phyloP scores from a whole-genome alignment of 2,888 invertebrate genomes.

The Imbricaverruca yamaguchii region DNA sequence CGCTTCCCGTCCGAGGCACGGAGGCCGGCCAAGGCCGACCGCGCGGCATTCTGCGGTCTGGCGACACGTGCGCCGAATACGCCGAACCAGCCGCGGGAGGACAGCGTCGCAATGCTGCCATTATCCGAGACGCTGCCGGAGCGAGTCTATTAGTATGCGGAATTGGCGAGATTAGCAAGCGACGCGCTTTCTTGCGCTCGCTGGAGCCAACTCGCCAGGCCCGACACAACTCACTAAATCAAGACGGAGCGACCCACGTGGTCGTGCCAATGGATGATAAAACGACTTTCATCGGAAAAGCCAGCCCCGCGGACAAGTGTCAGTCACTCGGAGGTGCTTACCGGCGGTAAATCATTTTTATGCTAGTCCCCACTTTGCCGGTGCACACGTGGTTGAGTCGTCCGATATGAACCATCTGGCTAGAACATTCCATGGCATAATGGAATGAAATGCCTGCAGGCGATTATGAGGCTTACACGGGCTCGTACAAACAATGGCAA shows the following conservation, averaged over 20 bases:
- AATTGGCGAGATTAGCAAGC: background rate
- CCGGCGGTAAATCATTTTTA: background rate
- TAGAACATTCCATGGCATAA: too few relatives aligned
- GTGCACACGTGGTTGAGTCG: too few relatives aligned
- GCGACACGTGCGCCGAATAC: background rate
- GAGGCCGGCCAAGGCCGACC: background rate
- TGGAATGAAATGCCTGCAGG: too few relatives aligned
- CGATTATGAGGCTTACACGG: too few relatives aligned
- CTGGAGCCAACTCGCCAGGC: background rate
- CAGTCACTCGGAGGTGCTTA: background rate
- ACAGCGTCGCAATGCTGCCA: background rate
- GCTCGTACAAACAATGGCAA: too few relatives aligned
- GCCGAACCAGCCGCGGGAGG: background rate
- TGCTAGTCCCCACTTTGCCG: background rate
- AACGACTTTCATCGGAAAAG: background rate
- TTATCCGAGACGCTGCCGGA: background rate
- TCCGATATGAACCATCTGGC: too few relatives aligned
- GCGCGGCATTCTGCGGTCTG: too few relatives aligned
- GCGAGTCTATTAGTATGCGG: background rate
- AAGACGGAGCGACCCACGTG: background rate
- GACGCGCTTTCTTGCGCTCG: background rate
- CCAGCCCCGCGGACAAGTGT: background rate
- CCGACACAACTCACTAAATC: background rate
- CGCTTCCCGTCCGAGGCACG: background rate
- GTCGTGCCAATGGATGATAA: constrained; percentile 8